Evolutionary conservation across 2,888 invertebrate genomes (phyloP).

Genomic region (Chrysolina americana): DNA sequence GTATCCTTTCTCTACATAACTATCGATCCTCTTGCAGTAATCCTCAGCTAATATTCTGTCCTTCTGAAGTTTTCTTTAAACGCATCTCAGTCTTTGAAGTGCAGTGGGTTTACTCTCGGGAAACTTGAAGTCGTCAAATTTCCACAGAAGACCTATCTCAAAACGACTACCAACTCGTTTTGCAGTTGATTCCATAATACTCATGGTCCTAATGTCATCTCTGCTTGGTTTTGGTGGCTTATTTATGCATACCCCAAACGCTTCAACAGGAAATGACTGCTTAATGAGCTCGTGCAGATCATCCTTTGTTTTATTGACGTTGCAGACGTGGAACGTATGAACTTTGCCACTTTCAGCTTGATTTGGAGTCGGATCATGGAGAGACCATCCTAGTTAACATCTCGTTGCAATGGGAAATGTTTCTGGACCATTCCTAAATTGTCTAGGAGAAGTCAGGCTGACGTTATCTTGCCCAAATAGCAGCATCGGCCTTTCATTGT

Average conservation of each 20-base stretch:
- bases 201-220: neutral
- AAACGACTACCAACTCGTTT: neutral
- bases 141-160: neutral
- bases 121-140: neutral
- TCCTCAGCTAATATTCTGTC: neutral
- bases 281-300: neutral
- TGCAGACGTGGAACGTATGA: neutral
- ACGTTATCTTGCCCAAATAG: neutral
- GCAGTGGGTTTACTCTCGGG: neutral
- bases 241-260: too few relatives aligned
- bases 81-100: neutral
- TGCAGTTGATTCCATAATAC: neutral
- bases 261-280: neutral
- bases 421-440: neutral
- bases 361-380: too few relatives aligned
- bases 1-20: neutral
- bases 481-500: neutral
- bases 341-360: neutral
- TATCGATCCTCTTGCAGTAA: neutral
- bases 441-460: neutral
- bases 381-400: neutral
- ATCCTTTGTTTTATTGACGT: neutral
- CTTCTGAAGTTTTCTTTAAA: neutral
- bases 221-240: neutral
- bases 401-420: neutral